Evolutionary conservation across 2,113 vertebrate species (phyloP).

Genomic region (Gymnarchus niloticus): DNA sequence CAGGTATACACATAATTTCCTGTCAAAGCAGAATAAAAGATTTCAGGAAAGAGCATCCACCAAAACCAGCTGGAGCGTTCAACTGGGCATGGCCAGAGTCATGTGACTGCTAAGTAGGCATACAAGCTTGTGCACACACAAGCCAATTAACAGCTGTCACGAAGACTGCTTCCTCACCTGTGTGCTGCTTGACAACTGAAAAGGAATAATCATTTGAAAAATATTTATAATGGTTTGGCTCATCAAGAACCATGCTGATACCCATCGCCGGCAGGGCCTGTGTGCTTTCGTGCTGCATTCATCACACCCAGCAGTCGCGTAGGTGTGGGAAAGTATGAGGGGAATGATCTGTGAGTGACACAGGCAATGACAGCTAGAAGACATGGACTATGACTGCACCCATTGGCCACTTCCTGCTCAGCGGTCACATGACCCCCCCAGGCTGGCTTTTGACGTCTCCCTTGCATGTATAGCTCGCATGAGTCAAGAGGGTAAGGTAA

Average conservation of each 20-base stretch:
- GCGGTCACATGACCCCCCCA: constrained; percentile 25
- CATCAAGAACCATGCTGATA: constrained; percentile 54
- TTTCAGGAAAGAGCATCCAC: constrained; percentile 25
- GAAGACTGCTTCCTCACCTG: constrained; percentile 46
- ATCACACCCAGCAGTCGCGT: constrained; percentile 37
- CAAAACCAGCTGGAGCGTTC: neutral
- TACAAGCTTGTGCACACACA: constrained; percentile 37
- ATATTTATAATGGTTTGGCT: constrained; percentile 34
- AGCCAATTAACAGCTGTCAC: constrained; percentile 55
- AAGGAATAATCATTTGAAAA: constrained; percentile 63
- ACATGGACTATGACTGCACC: neutral
- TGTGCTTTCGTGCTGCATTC: constrained; percentile 30
- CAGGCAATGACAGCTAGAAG: constrained; percentile 42
- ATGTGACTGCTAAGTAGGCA: constrained; percentile 6
- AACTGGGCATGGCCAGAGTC: constrained; percentile 15
- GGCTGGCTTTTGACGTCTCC: neutral
- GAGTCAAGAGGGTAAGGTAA: neutral
- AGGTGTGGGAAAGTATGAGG: constrained; percentile 40
- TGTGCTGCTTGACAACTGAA: constrained; percentile 52
- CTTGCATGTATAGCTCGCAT: constrained; percentile 11
- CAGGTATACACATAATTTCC: constrained; percentile 30
- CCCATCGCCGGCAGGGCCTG: constrained; percentile 37
- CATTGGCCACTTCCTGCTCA: constrained; percentile 41
- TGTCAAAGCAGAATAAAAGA: constrained; percentile 31
- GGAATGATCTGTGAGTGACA: constrained; percentile 43